Percentiles rank a stretch among this genome's conserved stretches.
Evolutionary conservation across 2,113 vertebrate genomes (phyloP).

Genomic region (Tauraco erythrolophus): DNA sequence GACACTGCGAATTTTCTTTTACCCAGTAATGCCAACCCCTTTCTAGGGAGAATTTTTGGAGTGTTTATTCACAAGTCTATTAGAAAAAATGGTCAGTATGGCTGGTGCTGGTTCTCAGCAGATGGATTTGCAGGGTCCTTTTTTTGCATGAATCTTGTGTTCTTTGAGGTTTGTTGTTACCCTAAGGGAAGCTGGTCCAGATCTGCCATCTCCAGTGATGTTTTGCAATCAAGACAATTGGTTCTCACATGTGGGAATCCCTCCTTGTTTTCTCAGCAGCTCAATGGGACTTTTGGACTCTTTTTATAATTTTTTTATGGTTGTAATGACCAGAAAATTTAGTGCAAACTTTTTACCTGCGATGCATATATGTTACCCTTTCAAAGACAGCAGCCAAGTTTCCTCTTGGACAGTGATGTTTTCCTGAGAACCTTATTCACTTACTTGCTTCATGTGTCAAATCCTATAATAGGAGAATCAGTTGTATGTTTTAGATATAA

Average conservation of each 20-base stretch:
- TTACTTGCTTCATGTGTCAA: neutral
- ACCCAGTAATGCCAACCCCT: neutral
- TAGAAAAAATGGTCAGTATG: neutral
- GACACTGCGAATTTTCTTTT: neutral
- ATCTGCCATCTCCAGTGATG: neutral
- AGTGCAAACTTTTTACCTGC: neutral
- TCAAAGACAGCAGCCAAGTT: neutral
- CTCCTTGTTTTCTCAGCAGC: neutral
- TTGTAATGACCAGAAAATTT: neutral
- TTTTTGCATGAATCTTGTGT: neutral
- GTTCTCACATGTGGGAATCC: neutral
- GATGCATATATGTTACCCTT: accelerated
- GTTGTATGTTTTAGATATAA: neutral
- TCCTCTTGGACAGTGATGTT: neutral
- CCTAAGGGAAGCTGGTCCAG: no score
- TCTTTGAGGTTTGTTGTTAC: neutral
- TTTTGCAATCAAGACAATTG: neutral
- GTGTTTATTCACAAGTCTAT: neutral
- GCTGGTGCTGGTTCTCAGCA: neutral
- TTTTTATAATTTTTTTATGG: neutral
- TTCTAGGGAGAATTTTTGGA: neutral
- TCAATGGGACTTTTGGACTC: neutral
- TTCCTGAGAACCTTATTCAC: neutral
- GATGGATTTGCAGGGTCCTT: neutral
- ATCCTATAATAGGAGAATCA: neutral